Conservation (phyloP, 2,888 invertebrate species). For the Alloplasta piceator region DNA sequence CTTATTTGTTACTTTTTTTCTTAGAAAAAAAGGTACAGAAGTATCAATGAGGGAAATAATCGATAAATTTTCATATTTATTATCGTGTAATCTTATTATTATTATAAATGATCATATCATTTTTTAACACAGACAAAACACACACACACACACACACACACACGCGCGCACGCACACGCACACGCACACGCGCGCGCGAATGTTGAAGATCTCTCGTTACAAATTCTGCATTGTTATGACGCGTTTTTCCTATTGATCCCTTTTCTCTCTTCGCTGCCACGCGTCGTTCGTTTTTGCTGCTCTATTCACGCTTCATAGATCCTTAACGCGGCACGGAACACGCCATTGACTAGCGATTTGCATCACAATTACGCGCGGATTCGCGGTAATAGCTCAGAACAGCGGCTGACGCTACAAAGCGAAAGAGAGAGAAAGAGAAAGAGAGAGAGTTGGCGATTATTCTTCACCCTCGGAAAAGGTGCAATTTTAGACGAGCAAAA, state of each 20-base stretch:
- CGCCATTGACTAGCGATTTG: slow-evolving; percentile 67
- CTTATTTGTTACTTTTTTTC: too few species aligned
- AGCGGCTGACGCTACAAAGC: slow-evolving; percentile 30
- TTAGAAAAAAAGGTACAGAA: too few species aligned
- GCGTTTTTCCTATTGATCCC: slow-evolving; percentile 17
- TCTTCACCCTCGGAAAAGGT: slow-evolving; percentile 37
- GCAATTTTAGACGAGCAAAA: slow-evolving; percentile 13
- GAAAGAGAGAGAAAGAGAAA: slow-evolving; percentile 43
- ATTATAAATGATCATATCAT: too few species aligned
- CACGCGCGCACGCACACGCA: neutral
- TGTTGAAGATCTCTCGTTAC: slow-evolving; percentile 25
- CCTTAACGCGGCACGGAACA: slow-evolving; percentile 58
- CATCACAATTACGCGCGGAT: slow-evolving; percentile 63
- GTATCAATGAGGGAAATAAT: too few species aligned
- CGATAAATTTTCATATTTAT: too few species aligned
- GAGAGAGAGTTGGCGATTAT: slow-evolving; percentile 49
- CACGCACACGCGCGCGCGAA: neutral
- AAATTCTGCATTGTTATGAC: slow-evolving; percentile 12
- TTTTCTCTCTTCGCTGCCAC: slow-evolving; percentile 21
- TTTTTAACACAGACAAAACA: neutral
- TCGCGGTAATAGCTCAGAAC: slow-evolving; percentile 61
- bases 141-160: neutral
- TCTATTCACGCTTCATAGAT: slow-evolving; percentile 66
- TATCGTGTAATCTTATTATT: too few species aligned
- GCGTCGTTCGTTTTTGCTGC: slow-evolving; percentile 20